phyloP scores from a whole-genome alignment of 2,888 invertebrate genomes.

The Epinotia ramella region DNA sequence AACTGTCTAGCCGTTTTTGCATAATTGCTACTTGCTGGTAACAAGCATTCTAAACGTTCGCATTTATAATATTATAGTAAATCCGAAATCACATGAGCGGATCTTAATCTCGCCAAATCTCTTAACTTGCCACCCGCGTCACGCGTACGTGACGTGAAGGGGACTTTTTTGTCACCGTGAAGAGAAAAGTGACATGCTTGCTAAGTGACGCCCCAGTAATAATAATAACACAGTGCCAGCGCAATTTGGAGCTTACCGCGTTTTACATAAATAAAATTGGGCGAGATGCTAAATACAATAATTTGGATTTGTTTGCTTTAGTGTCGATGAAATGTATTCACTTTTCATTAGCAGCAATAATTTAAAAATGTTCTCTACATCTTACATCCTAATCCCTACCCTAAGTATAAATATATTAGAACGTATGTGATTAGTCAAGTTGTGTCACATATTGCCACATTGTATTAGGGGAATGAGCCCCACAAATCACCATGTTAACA shows the following conservation, averaged over 20 bases:
- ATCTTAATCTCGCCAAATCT: neutral
- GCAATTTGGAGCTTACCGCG: neutral
- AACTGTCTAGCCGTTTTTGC: too few relatives aligned
- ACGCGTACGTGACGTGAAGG: constrained; percentile 26
- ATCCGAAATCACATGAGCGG: too few relatives aligned
- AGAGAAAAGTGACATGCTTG: constrained; percentile 26
- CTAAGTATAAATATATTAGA: neutral
- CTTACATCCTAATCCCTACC: too few relatives aligned
- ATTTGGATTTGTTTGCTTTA: constrained; percentile 7
- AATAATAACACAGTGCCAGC: constrained; percentile 9
- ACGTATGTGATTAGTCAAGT: neutral
- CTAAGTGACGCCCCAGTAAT: constrained; percentile 23
- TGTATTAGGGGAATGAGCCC: constrained; percentile 4
- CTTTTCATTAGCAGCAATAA: neutral
- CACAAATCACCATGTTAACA: constrained; percentile 29
- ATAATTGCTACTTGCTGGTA: too few relatives aligned
- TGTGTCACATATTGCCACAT: neutral
- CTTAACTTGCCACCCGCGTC: constrained; percentile 4
- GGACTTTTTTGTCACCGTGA: constrained; percentile 19
- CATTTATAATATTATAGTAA: too few relatives aligned
- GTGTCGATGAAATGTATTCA: neutral
- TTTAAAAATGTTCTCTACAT: too few relatives aligned
- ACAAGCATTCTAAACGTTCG: too few relatives aligned
- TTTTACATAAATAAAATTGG: neutral
- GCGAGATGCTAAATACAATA: neutral